Conservation (phyloP, 1,140 invertebrate genomes). For the Drosophila rhopaloa region DNA sequence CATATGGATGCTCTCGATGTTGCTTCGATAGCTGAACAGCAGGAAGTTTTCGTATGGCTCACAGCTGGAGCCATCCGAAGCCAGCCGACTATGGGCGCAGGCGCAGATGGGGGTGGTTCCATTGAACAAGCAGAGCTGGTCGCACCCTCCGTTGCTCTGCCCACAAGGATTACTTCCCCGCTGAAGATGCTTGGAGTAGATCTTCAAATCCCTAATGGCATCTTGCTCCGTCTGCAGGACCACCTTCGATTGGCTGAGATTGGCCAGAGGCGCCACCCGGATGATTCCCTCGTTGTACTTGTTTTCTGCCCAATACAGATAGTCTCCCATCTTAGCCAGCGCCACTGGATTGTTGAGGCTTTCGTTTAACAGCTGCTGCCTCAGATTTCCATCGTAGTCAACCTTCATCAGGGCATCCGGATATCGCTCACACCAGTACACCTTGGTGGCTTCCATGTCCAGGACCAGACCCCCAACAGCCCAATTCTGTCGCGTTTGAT, state of each 20-base stretch:
- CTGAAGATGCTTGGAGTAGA: slow-evolving; percentile 86
- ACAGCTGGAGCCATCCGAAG: slow-evolving; percentile 88
- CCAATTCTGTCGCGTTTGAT: slow-evolving; percentile 86
- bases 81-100: slow-evolving; percentile 90
- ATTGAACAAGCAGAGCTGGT: slow-evolving; percentile 91
- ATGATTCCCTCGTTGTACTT: slow-evolving; percentile 88
- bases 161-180: slow-evolving; percentile 89
- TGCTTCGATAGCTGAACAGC: slow-evolving; percentile 90
- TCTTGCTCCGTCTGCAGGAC: slow-evolving; percentile 88
- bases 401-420: slow-evolving; percentile 91
- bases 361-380: slow-evolving; percentile 88
- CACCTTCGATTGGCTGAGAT: slow-evolving; percentile 86
- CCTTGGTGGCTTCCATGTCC: slow-evolving; percentile 89
- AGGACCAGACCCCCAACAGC: slow-evolving; percentile 89
- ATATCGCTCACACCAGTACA: slow-evolving; percentile 97
- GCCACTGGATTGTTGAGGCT: slow-evolving; percentile 92
- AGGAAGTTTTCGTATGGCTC: slow-evolving; percentile 90
- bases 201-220: slow-evolving; percentile 89
- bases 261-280: slow-evolving; percentile 87
- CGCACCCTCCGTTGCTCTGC: slow-evolving; percentile 91
- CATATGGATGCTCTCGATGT: slow-evolving; percentile 91
- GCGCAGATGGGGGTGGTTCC: slow-evolving; percentile 89
- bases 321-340: slow-evolving; percentile 79
- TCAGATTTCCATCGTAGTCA: slow-evolving; percentile 90
- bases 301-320: slow-evolving; percentile 85